Percentiles rank a stretch among this genome's conserved stretches.
These are phyloP conservation scores for Schrankia costaestrigalis DNA, from an alignment of 2,888 invertebrate genomes.

Conservation along the genomic window DNA sequence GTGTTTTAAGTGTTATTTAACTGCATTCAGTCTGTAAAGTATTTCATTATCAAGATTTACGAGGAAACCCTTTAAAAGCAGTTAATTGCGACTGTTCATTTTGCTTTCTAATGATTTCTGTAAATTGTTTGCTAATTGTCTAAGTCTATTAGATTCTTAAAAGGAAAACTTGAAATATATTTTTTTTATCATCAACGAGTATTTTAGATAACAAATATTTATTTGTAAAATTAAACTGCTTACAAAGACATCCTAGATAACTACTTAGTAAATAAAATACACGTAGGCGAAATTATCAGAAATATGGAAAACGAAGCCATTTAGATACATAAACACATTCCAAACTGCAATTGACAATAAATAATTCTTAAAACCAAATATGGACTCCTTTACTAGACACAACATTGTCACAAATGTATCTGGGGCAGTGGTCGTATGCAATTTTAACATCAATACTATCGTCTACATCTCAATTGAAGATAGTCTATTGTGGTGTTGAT, in stretches of 20 bases:
- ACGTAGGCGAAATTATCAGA: no score
- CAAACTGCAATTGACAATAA: no score
- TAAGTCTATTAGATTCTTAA: slow-evolving; percentile 1
- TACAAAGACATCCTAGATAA: no score
- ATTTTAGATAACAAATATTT: no score
- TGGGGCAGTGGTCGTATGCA: slow-evolving; percentile 13
- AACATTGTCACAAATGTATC: slow-evolving; percentile 13
- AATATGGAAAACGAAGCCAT: no score
- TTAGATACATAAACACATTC: no score
- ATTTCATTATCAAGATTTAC: slow-evolving; percentile 73
- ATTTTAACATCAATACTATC: slow-evolving; percentile 35
- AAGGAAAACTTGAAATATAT: no score
- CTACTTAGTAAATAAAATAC: no score
- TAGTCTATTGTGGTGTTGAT: slow-evolving; percentile 51
- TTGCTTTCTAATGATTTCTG: slow-evolving; percentile 59
- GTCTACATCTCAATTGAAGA: slow-evolving; percentile 49
- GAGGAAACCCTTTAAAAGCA: slow-evolving; percentile 69
- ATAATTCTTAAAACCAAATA: no score
- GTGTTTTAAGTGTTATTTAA: slow-evolving; percentile 18
- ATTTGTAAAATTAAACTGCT: no score
- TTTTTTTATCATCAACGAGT: no score
- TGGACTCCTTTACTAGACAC: no score
- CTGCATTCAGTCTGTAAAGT: slow-evolving; percentile 45
- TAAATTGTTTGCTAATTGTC: slow-evolving; percentile 30
- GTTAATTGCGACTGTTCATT: slow-evolving; percentile 66